Evolutionary conservation across 2,888 invertebrate genomes (phyloP).

Genomic region (Pharmacophagus antenor): DNA sequence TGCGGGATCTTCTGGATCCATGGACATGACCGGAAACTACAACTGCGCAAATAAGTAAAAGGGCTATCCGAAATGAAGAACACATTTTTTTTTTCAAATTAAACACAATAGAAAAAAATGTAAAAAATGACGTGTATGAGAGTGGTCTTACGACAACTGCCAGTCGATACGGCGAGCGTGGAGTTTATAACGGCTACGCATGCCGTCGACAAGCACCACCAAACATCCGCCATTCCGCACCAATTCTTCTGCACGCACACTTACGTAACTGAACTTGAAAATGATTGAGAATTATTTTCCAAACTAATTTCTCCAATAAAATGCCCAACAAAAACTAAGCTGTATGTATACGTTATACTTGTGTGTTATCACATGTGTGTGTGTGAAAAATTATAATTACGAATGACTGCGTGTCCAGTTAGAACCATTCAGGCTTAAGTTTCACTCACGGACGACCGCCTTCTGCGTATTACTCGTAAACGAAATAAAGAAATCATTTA

Average conservation of each 20-base stretch:
- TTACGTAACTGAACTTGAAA: conserved; percentile 82
- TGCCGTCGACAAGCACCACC: conserved; percentile 74
- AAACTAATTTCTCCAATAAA: conserved; percentile 81
- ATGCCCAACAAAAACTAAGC: conserved; percentile 75
- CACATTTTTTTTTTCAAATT: conserved; percentile 60
- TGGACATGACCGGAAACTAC: conserved; percentile 67
- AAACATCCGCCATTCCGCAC: conserved; percentile 82
- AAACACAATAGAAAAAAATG: conserved; percentile 67
- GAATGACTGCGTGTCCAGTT: conserved; percentile 55
- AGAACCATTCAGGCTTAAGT: conserved; percentile 57
- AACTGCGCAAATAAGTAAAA: conserved; percentile 68
- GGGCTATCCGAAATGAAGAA: conserved; percentile 71
- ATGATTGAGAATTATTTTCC: conserved; percentile 80
- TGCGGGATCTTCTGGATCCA: conserved; percentile 68
- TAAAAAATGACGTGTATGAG: conserved; percentile 66
- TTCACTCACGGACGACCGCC: conserved; percentile 60
- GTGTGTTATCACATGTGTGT: conserved; percentile 45
- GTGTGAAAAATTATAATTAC: conserved; percentile 60
- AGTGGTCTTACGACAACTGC: conserved; percentile 74
- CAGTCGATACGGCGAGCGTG: conserved; percentile 61
- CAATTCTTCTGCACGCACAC: conserved; percentile 78
- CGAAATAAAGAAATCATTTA: conserved; percentile 38
- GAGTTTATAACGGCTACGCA: conserved; percentile 77
- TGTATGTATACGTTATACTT: conserved; percentile 63
- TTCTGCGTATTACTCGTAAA: conserved; percentile 47